phyloP scores from a whole-genome alignment of 2,113 vertebrate species.

The Girardinichthys multiradiatus region DNA sequence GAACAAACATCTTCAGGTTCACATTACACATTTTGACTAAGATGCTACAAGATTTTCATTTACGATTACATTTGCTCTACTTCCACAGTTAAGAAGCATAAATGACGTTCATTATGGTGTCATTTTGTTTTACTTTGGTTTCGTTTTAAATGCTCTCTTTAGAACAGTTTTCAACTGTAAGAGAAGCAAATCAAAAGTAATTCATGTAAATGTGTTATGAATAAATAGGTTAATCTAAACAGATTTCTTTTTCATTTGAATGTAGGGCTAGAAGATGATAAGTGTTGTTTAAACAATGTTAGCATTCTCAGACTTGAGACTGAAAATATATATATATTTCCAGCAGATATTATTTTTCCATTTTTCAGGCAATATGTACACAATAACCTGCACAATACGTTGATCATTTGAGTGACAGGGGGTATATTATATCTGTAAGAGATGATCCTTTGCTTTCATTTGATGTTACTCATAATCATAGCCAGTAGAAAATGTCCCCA shows the following conservation, averaged over 20 bases:
- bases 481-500: slow-evolving; percentile 19
- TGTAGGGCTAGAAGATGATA: background rate
- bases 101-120: background rate
- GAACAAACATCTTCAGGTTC: background rate
- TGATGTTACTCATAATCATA: slow-evolving; percentile 42
- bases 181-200: background rate
- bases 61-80: background rate
- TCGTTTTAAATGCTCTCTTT: background rate
- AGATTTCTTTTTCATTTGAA: background rate
- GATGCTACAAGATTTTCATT: background rate
- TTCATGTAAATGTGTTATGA: background rate
- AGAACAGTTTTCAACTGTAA: background rate
- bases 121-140: background rate
- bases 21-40: background rate
- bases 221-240: background rate
- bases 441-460: slow-evolving; percentile 28
- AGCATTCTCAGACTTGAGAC: background rate
- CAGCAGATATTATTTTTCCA: background rate
- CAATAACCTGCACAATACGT: background rate
- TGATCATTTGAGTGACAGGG: slow-evolving; percentile 25
- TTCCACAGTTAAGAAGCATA: background rate
- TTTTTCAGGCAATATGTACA: slow-evolving; percentile 9
- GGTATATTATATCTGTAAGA: background rate
- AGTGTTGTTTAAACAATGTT: background rate
- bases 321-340: background rate